Conservation (phyloP, 2,888 invertebrate genomes). For the Drosophila longiperda region DNA sequence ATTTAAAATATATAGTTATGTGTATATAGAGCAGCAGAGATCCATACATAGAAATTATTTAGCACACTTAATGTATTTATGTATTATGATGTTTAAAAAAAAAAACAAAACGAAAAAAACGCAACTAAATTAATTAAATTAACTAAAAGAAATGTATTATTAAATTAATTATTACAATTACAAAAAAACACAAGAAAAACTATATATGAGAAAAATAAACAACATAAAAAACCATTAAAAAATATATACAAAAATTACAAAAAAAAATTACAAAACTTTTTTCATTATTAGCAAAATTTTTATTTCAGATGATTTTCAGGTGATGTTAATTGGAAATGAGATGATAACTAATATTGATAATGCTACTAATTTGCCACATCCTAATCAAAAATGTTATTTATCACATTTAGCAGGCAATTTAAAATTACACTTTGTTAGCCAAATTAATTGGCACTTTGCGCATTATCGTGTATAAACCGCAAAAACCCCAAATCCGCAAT, state of each 20-base stretch:
- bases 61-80: slow-evolving; percentile 79
- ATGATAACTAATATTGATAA: not conserved
- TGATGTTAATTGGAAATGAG: not conserved
- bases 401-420: slow-evolving; percentile 2
- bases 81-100: slow-evolving; percentile 61
- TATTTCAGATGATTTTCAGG: not conserved
- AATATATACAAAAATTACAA: slow-evolving; percentile 66
- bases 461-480: slow-evolving; percentile 23
- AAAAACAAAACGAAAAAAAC: slow-evolving; percentile 20
- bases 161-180: slow-evolving; percentile 79
- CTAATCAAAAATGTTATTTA: slow-evolving; percentile 13
- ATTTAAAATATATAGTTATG: slow-evolving; percentile 43
- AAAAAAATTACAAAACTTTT: slow-evolving; percentile 16
- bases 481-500: slow-evolving; percentile 15
- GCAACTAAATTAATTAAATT: slow-evolving; percentile 71
- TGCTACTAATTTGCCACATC: not conserved
- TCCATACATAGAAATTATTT: slow-evolving; percentile 56
- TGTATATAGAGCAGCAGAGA: slow-evolving; percentile 48
- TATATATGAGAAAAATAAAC: slow-evolving; percentile 62
- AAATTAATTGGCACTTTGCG: slow-evolving; percentile 53
- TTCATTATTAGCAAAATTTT: not conserved
- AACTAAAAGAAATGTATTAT: slow-evolving; percentile 79
- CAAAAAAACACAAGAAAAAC: slow-evolving; percentile 54
- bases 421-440: slow-evolving; percentile 34
- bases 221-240: slow-evolving; percentile 66